These are phyloP conservation scores for Cataglyphis altisquamis DNA, from an alignment of 2,888 invertebrate species.

Conservation along the genomic window DNA sequence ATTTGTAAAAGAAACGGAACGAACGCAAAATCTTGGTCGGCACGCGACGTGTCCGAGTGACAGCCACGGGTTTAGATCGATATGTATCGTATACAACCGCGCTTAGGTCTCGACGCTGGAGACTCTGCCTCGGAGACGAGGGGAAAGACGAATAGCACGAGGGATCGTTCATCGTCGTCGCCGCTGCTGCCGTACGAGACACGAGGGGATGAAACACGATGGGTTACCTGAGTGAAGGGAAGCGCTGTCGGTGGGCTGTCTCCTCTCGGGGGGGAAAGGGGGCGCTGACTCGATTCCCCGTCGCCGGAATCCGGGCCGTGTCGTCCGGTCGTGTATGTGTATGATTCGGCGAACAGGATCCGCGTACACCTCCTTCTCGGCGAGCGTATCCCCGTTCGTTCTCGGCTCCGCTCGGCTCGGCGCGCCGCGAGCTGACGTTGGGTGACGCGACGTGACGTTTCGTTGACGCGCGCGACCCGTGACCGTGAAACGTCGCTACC, in stretches of 20 bases:
- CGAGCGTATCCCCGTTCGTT: background rate
- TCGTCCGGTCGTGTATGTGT: background rate
- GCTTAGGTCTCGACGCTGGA: constrained; percentile 62
- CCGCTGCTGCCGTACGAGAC: no score
- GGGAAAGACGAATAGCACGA: no score
- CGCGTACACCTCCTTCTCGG: background rate
- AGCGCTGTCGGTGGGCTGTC: constrained; percentile 32
- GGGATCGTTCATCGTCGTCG: background rate
- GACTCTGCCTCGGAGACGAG: background rate
- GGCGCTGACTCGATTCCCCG: constrained; percentile 27
- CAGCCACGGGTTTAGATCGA: constrained; percentile 80
- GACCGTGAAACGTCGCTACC: constrained; percentile 12
- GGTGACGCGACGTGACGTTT: constrained; percentile 2
- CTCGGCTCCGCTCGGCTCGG: constrained; percentile 8
- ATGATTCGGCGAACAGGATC: background rate
- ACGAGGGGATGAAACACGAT: background rate
- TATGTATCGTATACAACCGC: constrained; percentile 80
- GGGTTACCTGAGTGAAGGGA: constrained; percentile 39
- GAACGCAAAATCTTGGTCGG: background rate
- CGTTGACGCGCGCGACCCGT: constrained; percentile 17
- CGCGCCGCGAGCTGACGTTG: constrained; percentile 27
- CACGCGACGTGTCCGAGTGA: constrained; percentile 69
- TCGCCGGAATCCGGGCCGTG: constrained; percentile 23
- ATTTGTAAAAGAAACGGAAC: background rate
- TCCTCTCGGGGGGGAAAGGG: background rate